Percentiles rank a stretch among this genome's conserved stretches.
Evolutionary conservation across 2,888 invertebrate genomes (phyloP).

Genomic region (Tenthredo notha): DNA sequence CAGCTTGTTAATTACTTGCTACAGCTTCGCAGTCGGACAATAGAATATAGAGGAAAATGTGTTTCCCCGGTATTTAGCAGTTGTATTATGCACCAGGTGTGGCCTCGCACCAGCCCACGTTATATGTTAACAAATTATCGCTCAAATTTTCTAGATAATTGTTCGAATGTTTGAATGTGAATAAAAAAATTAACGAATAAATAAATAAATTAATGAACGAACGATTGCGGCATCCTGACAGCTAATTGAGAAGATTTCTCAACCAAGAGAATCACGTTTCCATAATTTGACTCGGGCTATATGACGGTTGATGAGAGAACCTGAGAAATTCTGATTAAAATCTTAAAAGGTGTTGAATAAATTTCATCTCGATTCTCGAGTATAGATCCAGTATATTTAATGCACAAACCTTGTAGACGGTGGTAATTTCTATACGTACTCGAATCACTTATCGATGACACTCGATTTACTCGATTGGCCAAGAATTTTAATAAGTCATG

Average conservation of each 20-base stretch:
- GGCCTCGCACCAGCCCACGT: not conserved
- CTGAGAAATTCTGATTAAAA: not conserved
- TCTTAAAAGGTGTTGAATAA: not conserved
- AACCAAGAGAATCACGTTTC: not conserved
- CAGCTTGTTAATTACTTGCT: slow-evolving; percentile 16
- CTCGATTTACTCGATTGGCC: not conserved
- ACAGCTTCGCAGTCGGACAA: not conserved
- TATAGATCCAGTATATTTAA: not conserved
- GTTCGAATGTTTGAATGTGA: not conserved
- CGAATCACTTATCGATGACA: not conserved
- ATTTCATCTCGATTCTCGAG: not conserved
- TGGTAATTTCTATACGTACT: not conserved
- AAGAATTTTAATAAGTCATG: not conserved
- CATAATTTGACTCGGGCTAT: not conserved
- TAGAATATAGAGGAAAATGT: not conserved
- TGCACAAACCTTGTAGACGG: not conserved
- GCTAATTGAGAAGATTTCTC: not conserved
- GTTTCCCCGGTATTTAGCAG: not conserved
- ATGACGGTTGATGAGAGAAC: not conserved
- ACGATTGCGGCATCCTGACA: not conserved
- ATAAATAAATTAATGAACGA: not conserved
- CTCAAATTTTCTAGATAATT: not conserved
- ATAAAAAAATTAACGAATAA: no score
- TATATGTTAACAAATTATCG: not conserved
- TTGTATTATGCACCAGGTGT: not conserved